Conservation (phyloP, 2,888 invertebrate species). For the Galerucella calmariensis region DNA sequence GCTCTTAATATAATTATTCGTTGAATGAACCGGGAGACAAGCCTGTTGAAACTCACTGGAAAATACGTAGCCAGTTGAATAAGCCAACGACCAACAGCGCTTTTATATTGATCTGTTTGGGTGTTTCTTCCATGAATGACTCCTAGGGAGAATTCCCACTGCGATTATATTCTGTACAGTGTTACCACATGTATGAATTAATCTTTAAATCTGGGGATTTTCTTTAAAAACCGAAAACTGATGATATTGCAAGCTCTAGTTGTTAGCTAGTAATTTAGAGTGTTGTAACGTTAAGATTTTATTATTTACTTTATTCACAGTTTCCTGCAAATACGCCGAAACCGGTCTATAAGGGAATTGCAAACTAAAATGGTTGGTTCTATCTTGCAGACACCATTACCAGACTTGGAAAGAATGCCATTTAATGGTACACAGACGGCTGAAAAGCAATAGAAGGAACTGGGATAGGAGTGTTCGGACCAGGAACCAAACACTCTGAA, state of each 20-base stretch:
- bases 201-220: constrained; percentile 3
- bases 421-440: too few species aligned
- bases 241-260: background rate
- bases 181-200: constrained; percentile 24
- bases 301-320: background rate
- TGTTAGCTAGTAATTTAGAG: background rate
- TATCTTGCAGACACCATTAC: too few species aligned
- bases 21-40: constrained; percentile 21
- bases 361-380: too few species aligned
- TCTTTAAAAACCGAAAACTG: background rate
- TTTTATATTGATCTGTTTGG: constrained; percentile 42
- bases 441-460: too few species aligned
- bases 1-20: constrained; percentile 20
- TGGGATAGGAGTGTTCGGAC: too few species aligned
- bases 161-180: constrained; percentile 13
- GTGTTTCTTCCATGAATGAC: constrained; percentile 41
- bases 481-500: too few species aligned
- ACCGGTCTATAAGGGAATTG: too few species aligned
- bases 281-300: constrained; percentile 1
- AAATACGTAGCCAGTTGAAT: constrained; percentile 22
- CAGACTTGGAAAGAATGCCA: too few species aligned
- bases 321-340: too few species aligned
- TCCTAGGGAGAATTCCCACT: constrained; percentile 32
- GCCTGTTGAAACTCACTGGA: constrained; percentile 29
- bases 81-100: constrained; percentile 33